Conservation (phyloP, 2,797 vertebrate species). For the Lophotriccus pileatus region DNA sequence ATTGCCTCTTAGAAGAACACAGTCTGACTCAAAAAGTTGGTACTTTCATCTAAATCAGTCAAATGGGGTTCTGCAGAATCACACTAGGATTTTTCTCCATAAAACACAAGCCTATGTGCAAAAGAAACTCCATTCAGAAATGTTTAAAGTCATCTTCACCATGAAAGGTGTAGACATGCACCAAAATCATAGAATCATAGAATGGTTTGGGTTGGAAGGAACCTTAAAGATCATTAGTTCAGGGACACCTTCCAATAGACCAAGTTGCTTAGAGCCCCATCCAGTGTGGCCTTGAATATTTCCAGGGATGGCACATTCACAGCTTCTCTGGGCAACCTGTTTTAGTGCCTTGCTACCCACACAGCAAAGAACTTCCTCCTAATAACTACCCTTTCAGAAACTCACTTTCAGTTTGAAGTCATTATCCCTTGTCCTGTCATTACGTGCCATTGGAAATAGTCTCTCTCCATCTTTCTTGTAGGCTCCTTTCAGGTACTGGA, state of each 20-base stretch:
- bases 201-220: background rate
- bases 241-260: background rate
- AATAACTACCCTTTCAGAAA: background rate
- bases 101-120: background rate
- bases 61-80: background rate
- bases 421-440: background rate
- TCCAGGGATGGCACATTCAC: background rate
- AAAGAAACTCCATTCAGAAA: background rate
- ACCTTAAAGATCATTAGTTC: background rate
- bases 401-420: background rate
- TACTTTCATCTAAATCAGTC: background rate
- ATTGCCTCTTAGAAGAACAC: background rate
- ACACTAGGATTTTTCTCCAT: background rate
- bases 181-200: background rate
- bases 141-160: background rate
- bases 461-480: background rate
- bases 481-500: background rate
- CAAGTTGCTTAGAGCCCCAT: background rate
- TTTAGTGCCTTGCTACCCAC: background rate
- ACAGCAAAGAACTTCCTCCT: background rate
- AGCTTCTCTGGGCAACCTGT: background rate
- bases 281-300: background rate
- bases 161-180: accelerated
- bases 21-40: background rate
- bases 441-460: background rate